Evolutionary conservation across 2,113 vertebrate genomes (phyloP), one percentile per base, ranked within the genome.

Genomic region (Pseudorasbora parva): DNA sequence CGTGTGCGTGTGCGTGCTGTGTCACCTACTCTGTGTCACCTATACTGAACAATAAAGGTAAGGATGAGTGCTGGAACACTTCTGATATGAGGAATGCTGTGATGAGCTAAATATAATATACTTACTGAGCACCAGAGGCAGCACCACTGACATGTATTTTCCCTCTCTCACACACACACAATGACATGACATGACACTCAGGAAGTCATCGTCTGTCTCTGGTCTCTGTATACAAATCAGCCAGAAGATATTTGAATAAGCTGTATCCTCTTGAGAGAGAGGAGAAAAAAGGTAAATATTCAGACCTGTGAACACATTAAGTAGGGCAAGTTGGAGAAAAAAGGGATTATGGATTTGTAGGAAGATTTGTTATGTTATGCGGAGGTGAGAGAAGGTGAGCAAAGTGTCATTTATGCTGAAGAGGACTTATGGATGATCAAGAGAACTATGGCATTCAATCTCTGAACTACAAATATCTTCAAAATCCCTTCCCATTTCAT

Each of bases 31-130:
- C n/a, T n/a, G 4, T 37, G 33, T 37, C 5, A 6, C 57, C 82
- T 71, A 10, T 76, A 73, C 12, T 0, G 19, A 12, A 45, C 7
- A 25, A 78, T 72, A 71, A n/a, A 79, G 57, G 41, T 71, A 27
- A 73, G 25, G 21, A 9, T 59, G 71, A 74, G 49, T 37, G 21
- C 43, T 17, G n/a, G 60, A 64, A 84, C 41, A 51, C 60, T 23
- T 84, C 33, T 21, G 62, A 78, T 17, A 19, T 47, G 23, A 19
- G 19, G 33, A 72, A 84, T 8, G 43, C 9, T 33, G 14, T 45
- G 43, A 64, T 51, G 37, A 72, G 75, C 77, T 84, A 84, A 84
- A 84, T 84, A 84, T 84, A 84, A 60, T 60, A 60, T 60, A 78
- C 62, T 78, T 60, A 77, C 23, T 71, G 62, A 79, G 76, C 64